phyloP scores from a whole-genome alignment of 2,888 invertebrate genomes.

The Drosophila quinaria region DNA sequence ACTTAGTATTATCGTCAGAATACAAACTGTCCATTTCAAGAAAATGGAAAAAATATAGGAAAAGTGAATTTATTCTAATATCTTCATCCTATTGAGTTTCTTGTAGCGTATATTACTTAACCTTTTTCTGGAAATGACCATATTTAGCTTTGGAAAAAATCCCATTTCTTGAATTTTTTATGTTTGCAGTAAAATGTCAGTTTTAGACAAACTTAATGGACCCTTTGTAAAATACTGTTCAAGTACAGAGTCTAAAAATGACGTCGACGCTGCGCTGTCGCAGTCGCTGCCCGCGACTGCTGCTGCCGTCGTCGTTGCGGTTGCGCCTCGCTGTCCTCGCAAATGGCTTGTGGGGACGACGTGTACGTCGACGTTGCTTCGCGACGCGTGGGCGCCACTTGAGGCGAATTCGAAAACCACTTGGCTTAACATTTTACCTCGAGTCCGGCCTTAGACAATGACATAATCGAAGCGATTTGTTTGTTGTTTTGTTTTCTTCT shows the following conservation, averaged over 20 bases:
- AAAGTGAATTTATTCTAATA: no score
- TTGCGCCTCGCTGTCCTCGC: slow-evolving; percentile 69
- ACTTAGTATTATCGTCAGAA: no score
- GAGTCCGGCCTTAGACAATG: slow-evolving; percentile 53
- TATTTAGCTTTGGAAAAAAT: no score
- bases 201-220: background rate
- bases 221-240: background rate
- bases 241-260: slow-evolving; percentile 28
- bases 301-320: slow-evolving; percentile 57
- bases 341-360: slow-evolving; percentile 32
- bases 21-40: no score
- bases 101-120: no score
- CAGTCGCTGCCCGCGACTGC: slow-evolving; percentile 15
- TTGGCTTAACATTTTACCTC: slow-evolving; percentile 36
- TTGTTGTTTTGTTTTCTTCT: slow-evolving; percentile 13
- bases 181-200: no score
- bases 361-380: background rate
- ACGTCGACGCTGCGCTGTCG: slow-evolving; percentile 43
- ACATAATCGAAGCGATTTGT: slow-evolving; percentile 65
- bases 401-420: slow-evolving; percentile 40
- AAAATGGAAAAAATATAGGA: no score
- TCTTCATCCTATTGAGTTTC: no score
- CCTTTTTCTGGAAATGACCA: no score
- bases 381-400: slow-evolving; percentile 68
- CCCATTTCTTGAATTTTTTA: no score